These are phyloP conservation scores for Oreonectes daqikongensis DNA, from an alignment of 2,797 vertebrate species.

Conservation along the genomic window DNA sequence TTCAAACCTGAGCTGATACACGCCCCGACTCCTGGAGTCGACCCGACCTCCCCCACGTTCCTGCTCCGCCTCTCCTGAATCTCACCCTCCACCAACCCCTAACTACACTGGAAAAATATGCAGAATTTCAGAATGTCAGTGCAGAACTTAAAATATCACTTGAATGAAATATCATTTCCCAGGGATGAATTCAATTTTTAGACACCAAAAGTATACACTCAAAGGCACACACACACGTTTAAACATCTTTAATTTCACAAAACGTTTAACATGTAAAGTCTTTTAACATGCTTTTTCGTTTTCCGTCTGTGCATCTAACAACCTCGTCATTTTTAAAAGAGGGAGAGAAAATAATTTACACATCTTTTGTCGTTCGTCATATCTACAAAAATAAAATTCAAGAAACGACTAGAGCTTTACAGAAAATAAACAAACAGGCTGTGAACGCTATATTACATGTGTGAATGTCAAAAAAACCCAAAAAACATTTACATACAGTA, in stretches of 20 bases:
- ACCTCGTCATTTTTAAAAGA: conserved; percentile 73
- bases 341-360: conserved; percentile 82
- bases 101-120: background rate
- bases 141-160: background rate
- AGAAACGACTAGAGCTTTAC: conserved; percentile 77
- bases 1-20: conserved; percentile 45
- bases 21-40: conserved; percentile 34
- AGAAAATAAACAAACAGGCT: conserved; percentile 72
- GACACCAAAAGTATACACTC: background rate
- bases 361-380: conserved; percentile 65
- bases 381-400: conserved; percentile 85
- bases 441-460: conserved; percentile 77
- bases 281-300: conserved; percentile 65
- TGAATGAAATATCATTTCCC: background rate
- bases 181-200: background rate
- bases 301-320: conserved; percentile 77
- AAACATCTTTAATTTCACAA: conserved; percentile 77
- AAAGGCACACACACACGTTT: background rate
- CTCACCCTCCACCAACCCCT: background rate
- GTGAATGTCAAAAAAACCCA: conserved; percentile 63
- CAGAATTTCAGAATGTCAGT: background rate
- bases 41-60: conserved; percentile 54
- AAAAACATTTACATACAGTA: conserved; percentile 73
- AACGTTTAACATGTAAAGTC: too few species aligned
- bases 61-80: conserved; percentile 42